Base-by-base conservation (phyloP, 2,113 vertebrate species). In the Nestor notabilis region DNA sequence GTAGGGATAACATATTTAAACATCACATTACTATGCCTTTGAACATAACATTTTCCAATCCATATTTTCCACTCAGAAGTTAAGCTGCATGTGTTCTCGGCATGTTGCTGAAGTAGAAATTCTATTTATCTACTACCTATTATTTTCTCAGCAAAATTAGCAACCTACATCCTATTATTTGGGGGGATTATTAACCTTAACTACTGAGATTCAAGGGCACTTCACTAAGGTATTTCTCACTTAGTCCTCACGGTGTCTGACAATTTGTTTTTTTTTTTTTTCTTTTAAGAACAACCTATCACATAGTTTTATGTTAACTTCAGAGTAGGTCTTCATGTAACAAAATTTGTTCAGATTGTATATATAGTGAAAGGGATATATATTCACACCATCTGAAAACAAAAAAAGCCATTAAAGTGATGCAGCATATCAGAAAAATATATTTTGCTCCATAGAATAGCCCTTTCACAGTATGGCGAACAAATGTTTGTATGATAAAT, bases 91-190 rank as follows among this genome's bases (percentile, higher is more conserved):
- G 96, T 85, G 93, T 97, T n/a, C 96, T 95, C 81, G 18, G 95
- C 23, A 39, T 96, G 93, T 93, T 97, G 58, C 87, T 96, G 69
- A 94, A 95, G 49, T 93, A 77, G 61, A 97, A 97, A 97, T 97
- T 95, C 85, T 94, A 65, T 96, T 97, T 97, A 89, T 90, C 92
- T 89, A 65, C 52, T 13, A 21, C 66, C 86, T 96, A 83, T 95
- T 97, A 97, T 95, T 97, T 97, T 93, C 80, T 68, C 94, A 97
- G 95, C 46, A 87, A 95, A 97, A 96, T 98, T 93, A 97, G 93
- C 76, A 92, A 90, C 68, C 71, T 94, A 63, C 16, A 60, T 96
- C 74, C 77, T 75, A 68, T 96, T 97, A 97, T 97, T 95, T 89
- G 64, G 56, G 93, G 63, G 75, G 53, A 89, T 96, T 97, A 96